Base-by-base conservation (phyloP, 1,140 invertebrate genomes). In the Stenopsyche tienmushanensis region DNA sequence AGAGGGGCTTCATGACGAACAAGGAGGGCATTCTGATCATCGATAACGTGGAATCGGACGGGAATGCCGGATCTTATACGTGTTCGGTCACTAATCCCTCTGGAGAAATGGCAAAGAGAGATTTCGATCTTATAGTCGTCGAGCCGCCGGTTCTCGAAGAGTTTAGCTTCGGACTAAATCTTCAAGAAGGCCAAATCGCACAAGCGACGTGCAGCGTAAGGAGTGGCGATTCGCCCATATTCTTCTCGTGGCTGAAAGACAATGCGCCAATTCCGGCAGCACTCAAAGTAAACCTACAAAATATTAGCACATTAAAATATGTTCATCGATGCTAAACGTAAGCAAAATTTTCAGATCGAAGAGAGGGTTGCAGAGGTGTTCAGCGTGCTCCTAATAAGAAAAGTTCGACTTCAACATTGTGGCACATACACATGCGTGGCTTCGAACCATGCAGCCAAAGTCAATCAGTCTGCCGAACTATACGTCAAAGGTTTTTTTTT, bases 191-290 rank as follows among this genome's bases (percentile, higher is more conserved):
- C 7, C 91, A 92, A 72, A 83, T 93, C 55, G 90, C 93, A 0
- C 91, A 93, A 74, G 88, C 95, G 9, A 91, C 92, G 3, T 97
- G 94, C 77, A 91, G 89, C 57, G 90, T 96, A n/a, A 91, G 90
- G 64, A 91, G 91, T 60, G 94, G 94, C 10, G 93, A 96, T 81
- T 86, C 92, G 63, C 93, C 93, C 1, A 90, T 96, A 57, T 87
- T 88, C 73, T 92, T 96, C 71, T 85, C 86, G 3, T 97, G 94
- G 94, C 82, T 90, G 15, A 95, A 95, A 75, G 91, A 95, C 74
- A 90, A 89, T 0, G 82, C 84, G 66, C 85, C 86, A 10, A 82
- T 92, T 29, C 83, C 85, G 8, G 81, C 84, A 25, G 86, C 82
- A 63, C 80, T 89, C 41, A 86, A 86, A 76, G 87, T 90, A 78